Base-by-base conservation (phyloP, 2,113 vertebrate genomes). In the Dunckerocampus dactyliophorus region DNA sequence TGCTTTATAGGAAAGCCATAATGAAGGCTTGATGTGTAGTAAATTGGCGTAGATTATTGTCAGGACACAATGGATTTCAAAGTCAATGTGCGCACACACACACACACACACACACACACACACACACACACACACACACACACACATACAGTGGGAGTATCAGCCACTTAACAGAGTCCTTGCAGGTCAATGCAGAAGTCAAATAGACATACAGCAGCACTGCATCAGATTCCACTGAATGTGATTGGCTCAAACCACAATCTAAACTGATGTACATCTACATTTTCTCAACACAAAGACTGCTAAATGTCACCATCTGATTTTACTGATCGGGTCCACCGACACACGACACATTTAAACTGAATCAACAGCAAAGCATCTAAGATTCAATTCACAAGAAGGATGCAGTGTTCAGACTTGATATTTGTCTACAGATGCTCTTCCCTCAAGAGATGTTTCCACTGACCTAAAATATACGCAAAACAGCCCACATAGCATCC, bases 31-130 rank as follows among this genome's bases (percentile, higher is more conserved):
- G 83, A 89, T 88, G 80, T 63, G 62, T 60, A 69, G 75, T 81
- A 83, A 89, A 89, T 85, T 87, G 80, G 76, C 83, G 85, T 71
- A 68, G 80, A 87, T 85, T 87, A 86, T 82, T 82, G 85, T 84
- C 79, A 82, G 39, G 62, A 79, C 76, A 80, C 72, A 85, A 71
- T 79, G 78, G 83, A 75, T 76, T 82, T 88, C 79, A 88, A 84
- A 85, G 82, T 85, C 81, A 84, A 72, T 10, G 47, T 46, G 62
- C 60, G 22, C 55, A 15, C 61, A 54, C 55, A 43, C 17, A 22
- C 37, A 51, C 47, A 58, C 34, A 28, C 51, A 9, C 62, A 47
- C 50, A 47, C 39, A 48, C 60, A 71, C 64, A 20, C 63, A 52
- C 22, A n/a, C 59, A 19, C 63, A 20, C 22, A 11, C 42, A 15